A percentile compares a stretch with the other conserved stretches of the same genome.
Conservation (phyloP, 2,797 vertebrate species). For the Sandelia bainsii region DNA sequence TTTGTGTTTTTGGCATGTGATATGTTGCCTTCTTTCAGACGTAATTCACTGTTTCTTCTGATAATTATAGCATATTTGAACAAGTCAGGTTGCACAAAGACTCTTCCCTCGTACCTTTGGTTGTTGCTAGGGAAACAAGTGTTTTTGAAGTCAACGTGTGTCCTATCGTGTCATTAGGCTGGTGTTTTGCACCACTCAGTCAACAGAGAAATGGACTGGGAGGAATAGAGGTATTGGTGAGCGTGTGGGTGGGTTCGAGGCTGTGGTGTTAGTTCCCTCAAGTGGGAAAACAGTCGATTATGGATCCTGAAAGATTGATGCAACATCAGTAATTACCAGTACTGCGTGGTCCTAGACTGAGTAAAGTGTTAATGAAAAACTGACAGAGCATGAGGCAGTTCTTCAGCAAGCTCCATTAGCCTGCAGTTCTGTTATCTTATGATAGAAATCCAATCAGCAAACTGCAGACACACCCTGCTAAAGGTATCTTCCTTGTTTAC, state of each 20-base stretch:
- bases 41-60: not conserved
- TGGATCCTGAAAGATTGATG: constrained; percentile 72
- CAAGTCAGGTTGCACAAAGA: constrained; percentile 20
- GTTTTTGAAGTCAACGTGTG: constrained; percentile 49
- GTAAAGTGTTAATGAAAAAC: constrained; percentile 74
- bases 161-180: constrained; percentile 64
- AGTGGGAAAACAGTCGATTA: constrained; percentile 65
- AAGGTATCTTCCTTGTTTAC: constrained; percentile 45
- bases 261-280: constrained; percentile 49
- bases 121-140: constrained; percentile 81
- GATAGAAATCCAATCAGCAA: constrained; percentile 70
- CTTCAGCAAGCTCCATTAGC: constrained; percentile 67
- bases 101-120: constrained; percentile 55
- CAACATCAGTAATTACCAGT: constrained; percentile 72
- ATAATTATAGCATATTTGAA: constrained; percentile 28
- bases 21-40: constrained; percentile 4
- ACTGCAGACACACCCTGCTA: constrained; percentile 38
- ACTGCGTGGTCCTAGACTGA: constrained; percentile 60
- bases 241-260: constrained; percentile 32
- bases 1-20: not conserved
- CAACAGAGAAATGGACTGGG: constrained; percentile 59
- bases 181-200: constrained; percentile 62
- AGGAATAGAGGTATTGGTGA: constrained; percentile 25
- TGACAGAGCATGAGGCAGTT: constrained; percentile 64
- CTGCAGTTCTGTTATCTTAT: constrained; percentile 63